Conservation (phyloP, 2,797 vertebrate genomes). For the Macrochelys suwanniensis region DNA sequence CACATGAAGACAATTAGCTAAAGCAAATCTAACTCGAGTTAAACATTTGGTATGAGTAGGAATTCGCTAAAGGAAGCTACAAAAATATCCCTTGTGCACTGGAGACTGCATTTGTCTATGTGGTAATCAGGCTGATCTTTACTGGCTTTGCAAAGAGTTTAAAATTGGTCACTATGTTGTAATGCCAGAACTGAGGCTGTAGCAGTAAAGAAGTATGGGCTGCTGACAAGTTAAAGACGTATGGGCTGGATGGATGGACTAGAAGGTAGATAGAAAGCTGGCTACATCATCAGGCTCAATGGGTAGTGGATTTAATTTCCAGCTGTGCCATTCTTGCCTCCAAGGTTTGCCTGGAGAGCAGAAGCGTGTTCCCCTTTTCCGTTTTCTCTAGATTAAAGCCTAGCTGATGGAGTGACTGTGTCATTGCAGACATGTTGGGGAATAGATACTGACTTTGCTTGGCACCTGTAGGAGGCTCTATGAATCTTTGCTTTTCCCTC, state of each 20-base stretch:
- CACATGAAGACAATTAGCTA: neutral
- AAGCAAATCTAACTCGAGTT: neutral
- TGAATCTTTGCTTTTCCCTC: neutral
- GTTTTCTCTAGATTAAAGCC: neutral
- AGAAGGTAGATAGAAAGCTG: no score
- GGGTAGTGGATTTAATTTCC: neutral
- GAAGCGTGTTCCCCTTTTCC: rapidly evolving
- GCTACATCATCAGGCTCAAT: no score
- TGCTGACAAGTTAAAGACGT: no score
- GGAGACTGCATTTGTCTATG: neutral
- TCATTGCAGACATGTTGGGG: neutral
- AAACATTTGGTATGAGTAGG: neutral
- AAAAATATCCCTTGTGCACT: neutral
- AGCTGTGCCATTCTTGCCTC: neutral
- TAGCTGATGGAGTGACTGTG: neutral
- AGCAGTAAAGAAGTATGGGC: no score
- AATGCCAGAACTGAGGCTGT: no score
- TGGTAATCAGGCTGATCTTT: neutral
- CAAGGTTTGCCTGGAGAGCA: neutral
- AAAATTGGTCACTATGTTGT: neutral
- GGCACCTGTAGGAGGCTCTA: neutral
- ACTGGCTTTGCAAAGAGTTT: neutral
- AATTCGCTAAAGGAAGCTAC: neutral
- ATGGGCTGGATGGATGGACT: no score
- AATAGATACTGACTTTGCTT: neutral